Evolutionary conservation across 1,140 invertebrate genomes (phyloP).

Genomic region (Parasteatoda tepidariorum): DNA sequence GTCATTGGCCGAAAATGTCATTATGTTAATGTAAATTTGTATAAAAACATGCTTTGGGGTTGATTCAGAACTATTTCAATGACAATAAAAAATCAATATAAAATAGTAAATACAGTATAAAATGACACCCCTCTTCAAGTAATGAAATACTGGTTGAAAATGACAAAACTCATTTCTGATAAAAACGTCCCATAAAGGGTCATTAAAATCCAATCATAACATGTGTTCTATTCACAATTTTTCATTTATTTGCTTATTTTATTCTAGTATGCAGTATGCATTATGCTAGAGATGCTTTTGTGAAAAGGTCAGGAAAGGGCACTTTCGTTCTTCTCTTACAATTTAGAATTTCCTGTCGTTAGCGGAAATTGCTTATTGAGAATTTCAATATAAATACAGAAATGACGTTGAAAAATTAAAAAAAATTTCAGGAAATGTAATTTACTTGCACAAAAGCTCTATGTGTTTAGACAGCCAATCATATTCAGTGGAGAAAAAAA

Average conservation of each 20-base stretch:
- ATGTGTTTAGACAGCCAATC: no score
- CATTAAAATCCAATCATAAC: constrained; percentile 59
- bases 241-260: not conserved
- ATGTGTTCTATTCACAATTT: constrained; percentile 33
- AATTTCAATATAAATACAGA: constrained; percentile 4
- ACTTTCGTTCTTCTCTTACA: constrained; percentile 40
- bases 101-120: not conserved
- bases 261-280: not conserved
- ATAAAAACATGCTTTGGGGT: not conserved
- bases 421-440: no score
- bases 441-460: no score
- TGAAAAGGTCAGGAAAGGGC: not conserved
- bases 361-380: constrained; percentile 2
- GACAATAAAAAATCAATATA: not conserved
- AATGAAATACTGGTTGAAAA: not conserved
- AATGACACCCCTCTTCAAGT: not conserved
- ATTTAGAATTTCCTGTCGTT: constrained; percentile 55
- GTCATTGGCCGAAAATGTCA: constrained; percentile 21
- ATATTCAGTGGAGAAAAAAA: no score
- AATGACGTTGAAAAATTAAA: constrained; percentile 7
- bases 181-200: constrained; percentile 36
- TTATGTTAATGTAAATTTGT: constrained; percentile 38
- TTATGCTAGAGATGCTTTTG: not conserved
- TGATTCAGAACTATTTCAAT: not conserved
- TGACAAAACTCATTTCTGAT: constrained; percentile 54